phyloP scores from a whole-genome alignment of 2,113 vertebrate species.

The Dolichallabes microphthalmus region DNA sequence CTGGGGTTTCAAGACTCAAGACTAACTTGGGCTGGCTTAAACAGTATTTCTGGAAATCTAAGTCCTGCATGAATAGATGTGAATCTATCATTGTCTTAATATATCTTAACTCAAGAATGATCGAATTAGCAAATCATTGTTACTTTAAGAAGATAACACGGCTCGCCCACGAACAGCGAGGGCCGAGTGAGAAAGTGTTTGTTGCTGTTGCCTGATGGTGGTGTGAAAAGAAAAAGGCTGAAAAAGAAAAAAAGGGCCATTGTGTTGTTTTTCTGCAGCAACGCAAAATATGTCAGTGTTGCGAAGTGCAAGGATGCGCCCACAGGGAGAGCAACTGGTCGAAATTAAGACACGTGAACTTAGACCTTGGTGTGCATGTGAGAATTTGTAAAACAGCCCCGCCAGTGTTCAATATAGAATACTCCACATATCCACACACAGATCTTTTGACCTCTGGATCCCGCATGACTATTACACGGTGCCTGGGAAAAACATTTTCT shows the following conservation, averaged over 20 bases:
- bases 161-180: not conserved
- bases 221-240: not conserved
- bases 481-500: not conserved
- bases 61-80: not conserved
- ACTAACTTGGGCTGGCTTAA: not conserved
- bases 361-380: not conserved
- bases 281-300: slow-evolving; percentile 6
- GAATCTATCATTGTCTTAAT: not conserved
- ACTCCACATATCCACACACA: not conserved
- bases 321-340: not conserved
- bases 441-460: not conserved
- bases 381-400: not conserved
- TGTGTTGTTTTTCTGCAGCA: not conserved
- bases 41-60: not conserved
- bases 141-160: not conserved
- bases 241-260: not conserved
- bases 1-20: not conserved
- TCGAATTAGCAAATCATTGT: not conserved
- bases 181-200: not conserved
- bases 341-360: slow-evolving; percentile 13
- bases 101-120: not conserved
- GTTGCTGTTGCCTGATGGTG: not conserved
- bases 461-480: not conserved
- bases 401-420: not conserved
- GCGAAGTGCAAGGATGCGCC: not conserved